Base-by-base conservation (phyloP, 2,113 vertebrate genomes). In the Henicopernis longicauda region DNA sequence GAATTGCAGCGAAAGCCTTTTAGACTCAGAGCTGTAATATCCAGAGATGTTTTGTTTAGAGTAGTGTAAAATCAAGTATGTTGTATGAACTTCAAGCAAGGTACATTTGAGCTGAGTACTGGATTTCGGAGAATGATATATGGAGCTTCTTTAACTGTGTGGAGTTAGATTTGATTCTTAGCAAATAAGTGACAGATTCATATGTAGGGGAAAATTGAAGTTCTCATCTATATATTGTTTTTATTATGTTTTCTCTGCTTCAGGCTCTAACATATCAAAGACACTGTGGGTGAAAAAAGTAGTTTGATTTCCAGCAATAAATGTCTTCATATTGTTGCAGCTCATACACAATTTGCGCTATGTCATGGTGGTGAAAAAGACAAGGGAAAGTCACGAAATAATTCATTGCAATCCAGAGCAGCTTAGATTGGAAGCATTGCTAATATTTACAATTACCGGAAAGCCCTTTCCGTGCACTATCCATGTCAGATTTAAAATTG, bases 181-280 rank as follows among this genome's bases (percentile, higher is more conserved):
- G 82, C 84, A 96, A 97, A 96, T 97, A 97, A 97, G 91, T 55
- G 92, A 96, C 96, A 97, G 96, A 97, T 97, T 98, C 89, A 96
- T 96, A 97, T 32, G 49, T 95, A 95, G 76, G 95, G 76, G 96
- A 96, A 98, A 98, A 98, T 95, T 94, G 98, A 97, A 81, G 88
- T 94, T 97, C 94, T 97, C 95, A 95, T 98, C 93, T 96, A 66
- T 97, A 94, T 97, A 94, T 97, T 97, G 91, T 96, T 97, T 98
- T 97, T 97, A 97, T 98, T 98, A 96, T 88, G 89, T 97, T 98
- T 97, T 94, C 91, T 97, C 98, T 97, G 97, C 97, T 97, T 97
- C 87, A 7, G 97, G 97, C 97, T 97, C 89, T 96, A 93, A 94
- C 93, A 93, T 96, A 95, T 96, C 96, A 96, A 97, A 95, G 82